These are phyloP conservation scores for Poeciliopsis turneri DNA, from an alignment of 2,797 vertebrate genomes.

Conservation along the genomic window DNA sequence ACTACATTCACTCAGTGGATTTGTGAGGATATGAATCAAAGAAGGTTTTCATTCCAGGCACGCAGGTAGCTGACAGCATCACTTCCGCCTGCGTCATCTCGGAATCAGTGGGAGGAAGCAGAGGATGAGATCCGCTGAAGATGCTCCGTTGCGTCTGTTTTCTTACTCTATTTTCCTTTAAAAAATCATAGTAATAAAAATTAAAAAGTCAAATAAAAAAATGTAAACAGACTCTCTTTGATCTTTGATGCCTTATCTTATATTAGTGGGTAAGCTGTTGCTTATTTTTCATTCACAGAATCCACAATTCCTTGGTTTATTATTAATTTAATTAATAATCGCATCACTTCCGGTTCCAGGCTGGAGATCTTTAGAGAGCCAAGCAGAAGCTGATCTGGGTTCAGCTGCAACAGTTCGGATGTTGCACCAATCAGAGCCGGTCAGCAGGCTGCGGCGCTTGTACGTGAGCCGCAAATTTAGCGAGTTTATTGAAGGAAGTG, in stretches of 20 bases:
- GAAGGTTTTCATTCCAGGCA: not conserved
- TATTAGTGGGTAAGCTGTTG: not conserved
- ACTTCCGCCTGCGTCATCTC: slow-evolving; percentile 52
- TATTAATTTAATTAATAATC: not conserved
- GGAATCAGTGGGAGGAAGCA: slow-evolving; percentile 9
- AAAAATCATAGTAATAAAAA: not conserved
- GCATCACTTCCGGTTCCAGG: slow-evolving; percentile 28
- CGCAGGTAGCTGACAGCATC: slow-evolving; percentile 33
- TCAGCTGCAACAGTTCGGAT: slow-evolving; percentile 7
- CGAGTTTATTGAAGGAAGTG: not conserved
- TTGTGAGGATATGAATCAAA: not conserved
- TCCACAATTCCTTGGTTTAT: not conserved
- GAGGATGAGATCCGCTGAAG: not conserved
- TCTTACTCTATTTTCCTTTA: not conserved
- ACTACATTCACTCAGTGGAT: not conserved
- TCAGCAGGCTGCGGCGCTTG: not conserved
- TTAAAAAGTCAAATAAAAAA: not conserved
- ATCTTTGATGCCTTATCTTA: not conserved
- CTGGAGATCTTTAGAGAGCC: not conserved
- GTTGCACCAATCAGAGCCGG: slow-evolving; percentile 48
- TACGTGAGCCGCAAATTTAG: not conserved
- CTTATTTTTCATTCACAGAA: not conserved
- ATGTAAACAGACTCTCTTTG: not conserved
- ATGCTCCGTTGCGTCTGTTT: not conserved
- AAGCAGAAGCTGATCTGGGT: slow-evolving; percentile 17